These are phyloP conservation scores for Carpatolechia fugitivella DNA, from an alignment of 2,888 invertebrate genomes.

Conservation along the genomic window DNA sequence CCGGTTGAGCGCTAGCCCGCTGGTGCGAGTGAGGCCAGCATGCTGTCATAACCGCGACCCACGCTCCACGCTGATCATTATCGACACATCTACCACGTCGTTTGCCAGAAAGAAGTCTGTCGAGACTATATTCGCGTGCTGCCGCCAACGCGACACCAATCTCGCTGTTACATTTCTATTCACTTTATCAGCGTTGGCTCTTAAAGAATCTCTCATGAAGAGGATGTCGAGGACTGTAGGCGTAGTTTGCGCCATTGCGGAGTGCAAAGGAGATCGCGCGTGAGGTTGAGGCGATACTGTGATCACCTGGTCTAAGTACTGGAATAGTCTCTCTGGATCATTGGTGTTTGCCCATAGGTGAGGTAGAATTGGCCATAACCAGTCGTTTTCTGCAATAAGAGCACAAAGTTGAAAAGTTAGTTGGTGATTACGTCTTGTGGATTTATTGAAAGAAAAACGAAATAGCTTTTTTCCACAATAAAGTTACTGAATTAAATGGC, in stretches of 20 bases:
- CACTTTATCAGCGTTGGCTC: conserved; percentile 82
- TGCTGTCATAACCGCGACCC: conserved; percentile 65
- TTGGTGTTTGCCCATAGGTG: conserved; percentile 83
- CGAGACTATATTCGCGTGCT: conserved; percentile 84
- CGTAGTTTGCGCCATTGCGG: conserved; percentile 87
- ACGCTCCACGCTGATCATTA: conserved; percentile 71
- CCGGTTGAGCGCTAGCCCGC: conserved; percentile 49
- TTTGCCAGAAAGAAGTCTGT: conserved; percentile 86
- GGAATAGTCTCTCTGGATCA: conserved; percentile 52
- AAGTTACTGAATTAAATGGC: too few relatives aligned
- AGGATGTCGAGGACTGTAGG: conserved; percentile 82
- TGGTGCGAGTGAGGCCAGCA: conserved; percentile 38
- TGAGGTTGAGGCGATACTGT: conserved; percentile 56
- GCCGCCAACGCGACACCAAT: conserved; percentile 83
- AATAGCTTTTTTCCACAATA: too few relatives aligned
- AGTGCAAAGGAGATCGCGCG: conserved; percentile 74
- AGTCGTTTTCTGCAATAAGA: conserved; percentile 72
- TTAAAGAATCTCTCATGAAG: conserved; percentile 79
- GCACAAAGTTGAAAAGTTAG: background rate
- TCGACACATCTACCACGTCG: conserved; percentile 84
- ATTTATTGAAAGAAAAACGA: too few relatives aligned
- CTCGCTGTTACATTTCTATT: conserved; percentile 85
- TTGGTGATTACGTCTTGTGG: too few relatives aligned
- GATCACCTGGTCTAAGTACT: conserved; percentile 63
- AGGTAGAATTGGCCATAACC: conserved; percentile 82